phyloP scores from a whole-genome alignment of 2,888 invertebrate genomes.

The Drosophila pegasa region DNA sequence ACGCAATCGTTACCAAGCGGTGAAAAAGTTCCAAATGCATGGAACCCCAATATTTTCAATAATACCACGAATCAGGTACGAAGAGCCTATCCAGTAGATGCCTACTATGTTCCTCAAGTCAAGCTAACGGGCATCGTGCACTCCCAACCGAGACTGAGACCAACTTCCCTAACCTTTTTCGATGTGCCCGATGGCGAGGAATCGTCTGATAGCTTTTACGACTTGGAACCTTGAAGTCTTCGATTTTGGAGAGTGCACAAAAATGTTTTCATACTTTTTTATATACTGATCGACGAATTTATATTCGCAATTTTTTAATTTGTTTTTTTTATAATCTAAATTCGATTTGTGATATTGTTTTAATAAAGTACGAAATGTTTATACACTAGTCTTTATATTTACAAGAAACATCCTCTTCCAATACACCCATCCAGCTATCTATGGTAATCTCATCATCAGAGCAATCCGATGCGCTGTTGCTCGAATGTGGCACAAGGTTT shows the following conservation, averaged over 20 bases:
- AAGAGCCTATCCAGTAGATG: not conserved
- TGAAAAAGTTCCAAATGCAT: not conserved
- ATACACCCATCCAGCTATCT: constrained; percentile 3
- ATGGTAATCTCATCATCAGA: constrained; percentile 24
- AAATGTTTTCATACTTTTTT: not conserved
- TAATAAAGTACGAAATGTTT: not conserved
- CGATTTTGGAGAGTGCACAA: not conserved
- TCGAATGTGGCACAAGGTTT: constrained; percentile 64
- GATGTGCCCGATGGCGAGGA: constrained; percentile 1
- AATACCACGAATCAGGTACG: not conserved
- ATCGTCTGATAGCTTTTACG: constrained; percentile 9
- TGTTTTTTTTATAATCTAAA: not conserved
- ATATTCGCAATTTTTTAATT: not conserved
- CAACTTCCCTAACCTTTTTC: not conserved
- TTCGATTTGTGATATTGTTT: not conserved
- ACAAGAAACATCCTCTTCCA: not conserved
- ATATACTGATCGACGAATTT: not conserved
- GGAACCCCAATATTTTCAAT: not conserved
- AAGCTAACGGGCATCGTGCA: not conserved
- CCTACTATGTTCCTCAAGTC: not conserved
- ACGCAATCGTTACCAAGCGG: not conserved
- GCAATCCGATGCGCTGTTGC: constrained; percentile 26
- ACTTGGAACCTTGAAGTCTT: constrained; percentile 9
- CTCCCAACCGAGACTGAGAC: not conserved
- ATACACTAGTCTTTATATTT: not conserved